Evolutionary conservation across 2,797 vertebrate genomes (phyloP), one percentile per base, ranked within the genome.

Genomic region (Malacoctenus gilli): DNA sequence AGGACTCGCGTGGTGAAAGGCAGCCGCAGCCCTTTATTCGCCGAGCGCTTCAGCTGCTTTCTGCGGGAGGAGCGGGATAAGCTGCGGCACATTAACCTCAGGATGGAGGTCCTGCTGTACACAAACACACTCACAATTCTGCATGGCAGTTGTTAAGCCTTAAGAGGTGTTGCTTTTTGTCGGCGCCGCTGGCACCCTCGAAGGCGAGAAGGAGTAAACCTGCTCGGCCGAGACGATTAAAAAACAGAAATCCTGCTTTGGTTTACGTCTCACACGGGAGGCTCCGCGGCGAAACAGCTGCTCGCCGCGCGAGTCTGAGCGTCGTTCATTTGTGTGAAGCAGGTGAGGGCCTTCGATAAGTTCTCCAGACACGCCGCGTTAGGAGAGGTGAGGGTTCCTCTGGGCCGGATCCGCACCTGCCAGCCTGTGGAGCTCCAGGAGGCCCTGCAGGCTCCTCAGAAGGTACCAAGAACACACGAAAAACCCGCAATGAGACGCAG

Each of bases 291-390:
- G n/a, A n/a, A n/a, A n/a, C n/a, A n/a, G n/a, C n/a, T n/a, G n/a
- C n/a, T n/a, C n/a, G n/a, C n/a, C n/a, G n/a, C n/a, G n/a, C n/a
- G n/a, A n/a, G n/a, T n/a, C n/a, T n/a, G n/a, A n/a, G n/a, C n/a
- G n/a, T n/a, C n/a, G 5, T 61, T 10, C 74, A 14, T 70, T 2
- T 68, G 30, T 71, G 2, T 36, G 2, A 72, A 39, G 41, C 59
- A 94, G 92, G 90, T 94, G 38, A 91, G 84, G 52, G 68, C 88
- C 77, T 93, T 92, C 58, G 79, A 94, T 85, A 91, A 82, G 68
- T 91, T 90, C 76, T 94, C 92, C 61, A 88, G 92, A 75, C 85
- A 91, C 38, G 49, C 76, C 7, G 65, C 83, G 11, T 80, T 93
- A 23, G 93, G 92, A 63, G 89, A 93, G 70, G 85, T 90, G 46